These are phyloP conservation scores for Osedax frankpressi DNA, from an alignment of 2,888 invertebrate genomes.

Conservation along the genomic window DNA sequence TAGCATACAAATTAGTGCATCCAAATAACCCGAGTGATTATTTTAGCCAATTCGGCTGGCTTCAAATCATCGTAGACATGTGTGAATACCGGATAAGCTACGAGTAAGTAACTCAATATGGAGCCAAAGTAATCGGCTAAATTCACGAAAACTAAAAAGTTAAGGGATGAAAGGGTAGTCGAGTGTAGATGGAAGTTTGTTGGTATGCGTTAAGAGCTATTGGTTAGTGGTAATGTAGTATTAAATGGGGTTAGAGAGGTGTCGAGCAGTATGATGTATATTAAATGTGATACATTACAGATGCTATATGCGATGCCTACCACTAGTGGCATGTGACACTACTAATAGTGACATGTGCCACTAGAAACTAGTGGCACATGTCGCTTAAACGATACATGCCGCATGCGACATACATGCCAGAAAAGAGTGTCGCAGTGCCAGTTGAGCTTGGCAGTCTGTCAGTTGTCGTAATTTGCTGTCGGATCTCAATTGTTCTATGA, in stretches of 20 bases:
- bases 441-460: constrained; percentile 44
- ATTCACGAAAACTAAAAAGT: constrained; percentile 44
- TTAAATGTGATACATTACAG: no score
- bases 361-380: no score
- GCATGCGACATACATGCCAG: constrained; percentile 25
- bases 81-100: constrained; percentile 51
- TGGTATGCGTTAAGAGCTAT: no score
- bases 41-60: constrained; percentile 48
- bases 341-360: no score
- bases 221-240: no score
- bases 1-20: no score
- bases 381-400: no score
- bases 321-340: no score
- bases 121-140: constrained; percentile 52
- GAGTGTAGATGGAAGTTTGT: neutral
- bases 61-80: constrained; percentile 48
- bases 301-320: no score
- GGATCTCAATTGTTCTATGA: constrained; percentile 41
- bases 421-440: constrained; percentile 32
- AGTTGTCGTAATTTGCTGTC: constrained; percentile 42
- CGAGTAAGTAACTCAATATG: constrained; percentile 52
- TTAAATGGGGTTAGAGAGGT: no score
- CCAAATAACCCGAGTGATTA: no score
- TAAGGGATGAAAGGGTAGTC: neutral
- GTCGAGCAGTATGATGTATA: no score